Percentiles rank a stretch among this genome's conserved stretches.
phyloP scores from a whole-genome alignment of 2,888 invertebrate genomes.

The Thereva nobilitata region DNA sequence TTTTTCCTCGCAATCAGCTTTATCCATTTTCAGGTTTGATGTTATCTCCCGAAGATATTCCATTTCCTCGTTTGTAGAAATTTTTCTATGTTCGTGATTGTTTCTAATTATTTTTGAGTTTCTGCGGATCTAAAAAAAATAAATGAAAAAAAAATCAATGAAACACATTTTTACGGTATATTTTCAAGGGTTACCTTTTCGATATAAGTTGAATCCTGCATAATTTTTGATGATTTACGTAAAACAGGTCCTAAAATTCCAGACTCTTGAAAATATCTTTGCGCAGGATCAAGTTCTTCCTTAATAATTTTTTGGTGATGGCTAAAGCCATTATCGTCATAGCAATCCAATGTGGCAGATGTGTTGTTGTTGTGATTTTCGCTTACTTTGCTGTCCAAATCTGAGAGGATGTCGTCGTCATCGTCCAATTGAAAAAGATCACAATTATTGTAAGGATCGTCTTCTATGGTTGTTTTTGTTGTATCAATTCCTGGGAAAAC shows the following conservation, averaged over 20 bases:
- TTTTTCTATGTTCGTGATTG: slow-evolving; percentile 5
- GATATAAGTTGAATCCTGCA: slow-evolving; percentile 48
- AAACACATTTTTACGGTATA: neutral
- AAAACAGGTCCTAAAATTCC: slow-evolving; percentile 51
- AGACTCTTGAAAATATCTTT: slow-evolving; percentile 50
- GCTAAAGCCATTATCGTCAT: neutral
- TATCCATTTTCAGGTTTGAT: slow-evolving; percentile 23
- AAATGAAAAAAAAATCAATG: neutral
- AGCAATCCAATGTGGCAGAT: neutral
- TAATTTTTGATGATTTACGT: slow-evolving; percentile 50
- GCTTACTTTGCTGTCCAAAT: neutral
- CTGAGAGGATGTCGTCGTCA: neutral
- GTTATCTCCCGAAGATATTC: slow-evolving; percentile 24
- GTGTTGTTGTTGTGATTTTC: neutral
- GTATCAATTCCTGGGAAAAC: neutral
- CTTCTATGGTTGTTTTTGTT: neutral
- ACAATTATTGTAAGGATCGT: slow-evolving; percentile 9
- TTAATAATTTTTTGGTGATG: neutral
- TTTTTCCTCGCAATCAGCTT: slow-evolving; percentile 50
- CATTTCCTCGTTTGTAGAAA: slow-evolving; percentile 18
- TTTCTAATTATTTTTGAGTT: slow-evolving; percentile 38
- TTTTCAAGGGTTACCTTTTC: slow-evolving; percentile 47
- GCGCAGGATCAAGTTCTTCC: slow-evolving; percentile 45
- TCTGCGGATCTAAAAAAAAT: slow-evolving; percentile 38
- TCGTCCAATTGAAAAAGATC: slow-evolving; percentile 7